These are phyloP conservation scores for Nebria brevicollis DNA, from an alignment of 2,888 invertebrate species.

Conservation along the genomic window DNA sequence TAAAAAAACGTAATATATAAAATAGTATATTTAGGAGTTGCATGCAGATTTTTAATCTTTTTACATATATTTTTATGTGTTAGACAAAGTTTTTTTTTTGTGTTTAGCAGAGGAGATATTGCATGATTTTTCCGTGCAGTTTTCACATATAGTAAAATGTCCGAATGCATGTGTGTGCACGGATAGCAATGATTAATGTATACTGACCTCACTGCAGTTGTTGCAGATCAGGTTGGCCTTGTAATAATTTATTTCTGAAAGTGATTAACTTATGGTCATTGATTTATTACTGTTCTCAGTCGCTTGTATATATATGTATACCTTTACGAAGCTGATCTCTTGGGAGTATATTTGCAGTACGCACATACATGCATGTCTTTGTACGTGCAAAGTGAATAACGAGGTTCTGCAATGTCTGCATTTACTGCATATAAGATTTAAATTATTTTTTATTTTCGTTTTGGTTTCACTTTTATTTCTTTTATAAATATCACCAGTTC, in stretches of 20 bases:
- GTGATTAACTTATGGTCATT: slow-evolving; percentile 47
- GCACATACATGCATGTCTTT: slow-evolving; percentile 26
- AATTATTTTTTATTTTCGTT: not conserved
- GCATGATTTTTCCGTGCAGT: slow-evolving; percentile 4
- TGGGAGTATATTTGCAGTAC: slow-evolving; percentile 28
- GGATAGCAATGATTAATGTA: slow-evolving; percentile 44
- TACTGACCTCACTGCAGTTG: slow-evolving; percentile 44
- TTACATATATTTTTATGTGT: too few relatives aligned
- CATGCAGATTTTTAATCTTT: too few relatives aligned
- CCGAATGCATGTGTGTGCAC: slow-evolving; percentile 28
- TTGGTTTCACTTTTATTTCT: not conserved
- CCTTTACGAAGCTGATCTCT: slow-evolving; percentile 23
- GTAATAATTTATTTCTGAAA: slow-evolving; percentile 48
- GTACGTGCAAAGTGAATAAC: slow-evolving; percentile 36
- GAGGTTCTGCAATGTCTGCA: slow-evolving; percentile 46
- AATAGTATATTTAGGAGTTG: too few relatives aligned
- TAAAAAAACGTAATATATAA: too few relatives aligned
- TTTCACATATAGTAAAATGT: slow-evolving; percentile 10
- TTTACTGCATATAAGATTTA: slow-evolving; percentile 15
- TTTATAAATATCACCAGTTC: not conserved
- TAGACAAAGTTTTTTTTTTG: not conserved
- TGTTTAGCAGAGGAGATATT: not conserved
- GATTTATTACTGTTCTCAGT: slow-evolving; percentile 41
- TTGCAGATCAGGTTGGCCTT: slow-evolving; percentile 47
- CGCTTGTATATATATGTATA: slow-evolving; percentile 13